Evolutionary conservation across 2,113 vertebrate genomes (phyloP).

Genomic region (Corapipo altera): DNA sequence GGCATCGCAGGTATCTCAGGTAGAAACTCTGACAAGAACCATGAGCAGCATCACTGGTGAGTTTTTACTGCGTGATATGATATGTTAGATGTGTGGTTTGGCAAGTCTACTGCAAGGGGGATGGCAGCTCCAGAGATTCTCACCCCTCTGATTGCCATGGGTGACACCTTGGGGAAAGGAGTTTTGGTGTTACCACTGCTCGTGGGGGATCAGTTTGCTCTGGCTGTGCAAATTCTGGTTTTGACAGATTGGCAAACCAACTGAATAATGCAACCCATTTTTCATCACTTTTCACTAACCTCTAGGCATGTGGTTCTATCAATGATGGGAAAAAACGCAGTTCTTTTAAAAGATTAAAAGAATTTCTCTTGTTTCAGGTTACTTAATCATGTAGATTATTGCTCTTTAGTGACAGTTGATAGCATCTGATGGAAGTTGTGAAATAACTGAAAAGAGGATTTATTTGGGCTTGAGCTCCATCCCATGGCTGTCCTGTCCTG

Average conservation of each 20-base stretch:
- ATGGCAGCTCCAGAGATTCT: background rate
- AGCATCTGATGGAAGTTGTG: background rate
- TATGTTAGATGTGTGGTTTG: background rate
- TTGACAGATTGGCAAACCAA: background rate
- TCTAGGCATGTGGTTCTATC: background rate
- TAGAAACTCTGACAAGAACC: background rate
- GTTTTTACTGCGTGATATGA: background rate
- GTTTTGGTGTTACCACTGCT: rapidly evolving
- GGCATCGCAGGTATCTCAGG: rapidly evolving
- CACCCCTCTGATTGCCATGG: background rate
- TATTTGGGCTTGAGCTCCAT: background rate
- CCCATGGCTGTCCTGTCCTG: background rate
- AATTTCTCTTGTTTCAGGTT: background rate
- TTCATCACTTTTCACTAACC: background rate
- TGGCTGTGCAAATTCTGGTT: background rate
- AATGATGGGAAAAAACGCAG: background rate
- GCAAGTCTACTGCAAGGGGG: background rate
- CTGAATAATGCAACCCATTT: background rate
- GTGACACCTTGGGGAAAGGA: background rate
- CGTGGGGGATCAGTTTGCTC: background rate
- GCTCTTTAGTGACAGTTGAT: background rate
- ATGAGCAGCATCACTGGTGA: constrained; percentile 27
- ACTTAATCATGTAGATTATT: background rate
- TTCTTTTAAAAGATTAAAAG: background rate
- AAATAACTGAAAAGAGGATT: background rate